Evolutionary conservation across 2,888 invertebrate genomes (phyloP), one percentile per base, ranked within the genome.

Genomic region (Timandra comae): DNA sequence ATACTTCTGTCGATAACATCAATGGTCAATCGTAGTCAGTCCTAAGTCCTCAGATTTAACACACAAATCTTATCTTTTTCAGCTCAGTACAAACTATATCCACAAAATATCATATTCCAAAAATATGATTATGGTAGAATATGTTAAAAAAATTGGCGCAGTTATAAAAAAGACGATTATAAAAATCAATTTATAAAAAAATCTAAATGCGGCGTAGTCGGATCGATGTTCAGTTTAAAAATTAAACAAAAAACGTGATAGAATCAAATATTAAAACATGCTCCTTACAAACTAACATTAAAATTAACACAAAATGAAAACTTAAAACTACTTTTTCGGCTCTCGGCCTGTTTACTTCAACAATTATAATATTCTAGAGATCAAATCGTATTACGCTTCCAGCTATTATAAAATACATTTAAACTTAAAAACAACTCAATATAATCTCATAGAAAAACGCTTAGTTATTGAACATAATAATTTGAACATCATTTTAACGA

Each of bases 251-350:
- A 52, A 52, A 51, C 47, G 43, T 41, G 60, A 60, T 74, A 74
- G 69, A 75, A 76, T 77, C 69, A 74, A 68, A 76, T 71, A 73
- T 75, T 81, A 82, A 82, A 82, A 80, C 82, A 82, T 82, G 82
- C 82, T 65, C 62, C 52, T 50, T 55, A 70, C 49, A 57, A 28
- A 30, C 55, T 60, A 66, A 39, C 54, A 66, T 66, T 59, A 63
- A 61, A 67, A 62, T 48, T 42, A 49, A 50, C 16, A 16, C n/a
- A n/a, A 44, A 51, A 47, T 55, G 56, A 43, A 38, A 53, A 52
- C 62, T 59, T 69, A 66, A 40, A 36, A 29, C 47, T 60, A 59
- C 46, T 46, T 54, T 49, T 44, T 44, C 35, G 70, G 70, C 67
- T 27, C 56, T 51, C 13, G 55, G 67, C 70, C 66, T 34, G 73